Evolutionary conservation across 2,797 vertebrate genomes (phyloP).

Genomic region (Paedocypris micromegethes): DNA sequence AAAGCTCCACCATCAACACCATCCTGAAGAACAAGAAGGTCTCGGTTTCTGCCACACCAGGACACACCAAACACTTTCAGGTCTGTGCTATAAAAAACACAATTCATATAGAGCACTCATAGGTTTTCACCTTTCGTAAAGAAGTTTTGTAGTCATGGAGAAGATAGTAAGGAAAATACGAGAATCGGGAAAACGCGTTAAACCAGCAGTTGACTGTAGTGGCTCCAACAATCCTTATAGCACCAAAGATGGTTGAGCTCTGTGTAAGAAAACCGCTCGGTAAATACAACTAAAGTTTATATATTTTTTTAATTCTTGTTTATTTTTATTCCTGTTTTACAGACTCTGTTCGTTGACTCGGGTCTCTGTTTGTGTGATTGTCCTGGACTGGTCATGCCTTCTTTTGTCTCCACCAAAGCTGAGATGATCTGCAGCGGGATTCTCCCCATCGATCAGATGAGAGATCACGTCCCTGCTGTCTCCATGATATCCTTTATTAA

Average conservation of each 20-base stretch:
- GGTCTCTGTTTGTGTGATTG: conserved; percentile 93
- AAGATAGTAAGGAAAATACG: no score
- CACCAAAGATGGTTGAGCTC: no score
- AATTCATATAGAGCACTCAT: background rate
- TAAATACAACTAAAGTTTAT: no score
- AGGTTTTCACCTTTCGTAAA: background rate
- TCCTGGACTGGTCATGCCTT: conserved; percentile 96
- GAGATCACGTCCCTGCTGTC: conserved; percentile 84
- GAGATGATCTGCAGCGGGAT: conserved; percentile 96
- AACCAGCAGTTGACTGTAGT: no score
- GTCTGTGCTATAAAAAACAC: conserved; percentile 58
- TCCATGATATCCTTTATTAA: conserved; percentile 88
- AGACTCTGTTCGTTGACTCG: conserved; percentile 92
- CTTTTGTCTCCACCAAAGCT: conserved; percentile 95
- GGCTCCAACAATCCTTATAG: no score
- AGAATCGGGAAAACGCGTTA: no score
- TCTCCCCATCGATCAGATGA: conserved; percentile 94
- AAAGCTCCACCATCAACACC: conserved; percentile 98
- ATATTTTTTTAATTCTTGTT: no score
- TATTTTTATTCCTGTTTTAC: conserved; percentile 34
- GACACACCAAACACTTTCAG: conserved; percentile 98
- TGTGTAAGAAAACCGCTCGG: no score
- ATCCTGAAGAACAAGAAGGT: conserved; percentile 95
- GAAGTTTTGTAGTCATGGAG: no score
- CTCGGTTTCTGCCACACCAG: conserved; percentile 92